Percentiles rank a stretch among this genome's conserved stretches.
Evolutionary conservation across 2,113 vertebrate genomes (phyloP).

Genomic region (Mellivora capensis): DNA sequence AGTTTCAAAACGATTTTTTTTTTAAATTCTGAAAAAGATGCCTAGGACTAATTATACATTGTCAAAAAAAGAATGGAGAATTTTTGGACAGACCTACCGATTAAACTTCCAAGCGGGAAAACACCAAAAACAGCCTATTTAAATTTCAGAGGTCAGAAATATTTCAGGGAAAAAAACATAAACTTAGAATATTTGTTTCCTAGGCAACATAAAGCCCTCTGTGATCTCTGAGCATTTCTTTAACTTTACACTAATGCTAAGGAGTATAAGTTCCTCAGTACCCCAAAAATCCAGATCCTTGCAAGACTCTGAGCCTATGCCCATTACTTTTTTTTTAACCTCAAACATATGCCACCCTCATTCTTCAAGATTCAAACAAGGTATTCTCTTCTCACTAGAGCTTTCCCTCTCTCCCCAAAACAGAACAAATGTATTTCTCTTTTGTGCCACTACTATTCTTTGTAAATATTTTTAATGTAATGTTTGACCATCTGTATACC

Average conservation of each 20-base stretch:
- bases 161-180: not conserved
- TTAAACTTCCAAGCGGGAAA: not conserved
- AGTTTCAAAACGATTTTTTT: not conserved
- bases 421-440: not conserved
- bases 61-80: not conserved
- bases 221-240: not conserved
- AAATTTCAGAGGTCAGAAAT: not conserved
- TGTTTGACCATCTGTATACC: not conserved
- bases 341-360: not conserved
- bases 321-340: not conserved
- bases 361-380: not conserved
- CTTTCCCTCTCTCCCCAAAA: not conserved
- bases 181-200: not conserved
- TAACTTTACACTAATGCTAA: not conserved
- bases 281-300: not conserved
- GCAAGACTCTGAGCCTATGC: not conserved
- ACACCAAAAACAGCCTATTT: not conserved
- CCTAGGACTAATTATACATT: not conserved
- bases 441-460: not conserved
- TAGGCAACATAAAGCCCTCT: not conserved
- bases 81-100: not conserved
- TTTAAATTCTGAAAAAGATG: not conserved
- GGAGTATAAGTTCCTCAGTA: not conserved
- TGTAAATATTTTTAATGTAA: constrained; percentile 5
- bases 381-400: not conserved